Base-by-base conservation (phyloP, 1,140 invertebrate species). In the Nautilus pompilius region DNA sequence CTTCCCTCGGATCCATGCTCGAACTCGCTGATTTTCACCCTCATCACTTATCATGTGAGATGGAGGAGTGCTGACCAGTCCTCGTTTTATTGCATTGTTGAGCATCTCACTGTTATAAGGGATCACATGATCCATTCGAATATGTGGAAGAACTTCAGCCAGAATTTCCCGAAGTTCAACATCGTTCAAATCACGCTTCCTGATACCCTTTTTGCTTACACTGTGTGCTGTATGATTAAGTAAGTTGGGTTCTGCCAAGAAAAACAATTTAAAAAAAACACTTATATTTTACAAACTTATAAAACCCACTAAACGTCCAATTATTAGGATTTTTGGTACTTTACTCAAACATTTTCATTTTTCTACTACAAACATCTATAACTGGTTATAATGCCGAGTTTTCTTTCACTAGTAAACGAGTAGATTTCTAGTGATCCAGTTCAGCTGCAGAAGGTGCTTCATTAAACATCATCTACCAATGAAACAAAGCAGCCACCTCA, bases 201-300 rank as follows among this genome's bases (percentile, higher is more conserved):
- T 92, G 1, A 93, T 87, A 4, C 91, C 92, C 79, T 93, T 92
- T 33, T 92, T 87, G 15, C 91, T 87, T 29, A 95, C 91, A 41
- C 92, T 93, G 81, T 95, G 93, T 22, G 93, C 91, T 6, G 93
- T 95, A 77, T 95, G 92, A 76, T 90, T 93, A 34, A 96, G 85
- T 53, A 96, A 82, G 84, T 96, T 96, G 8, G 94, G 94, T 78
- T 96, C 95, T 86, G 86, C 74, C 81, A 82, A 63, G 55, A 66
- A 57, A 46, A 68, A 41, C 59, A 57, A 57, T 26, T 56, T n/a
- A 46, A 46, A 55, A 10, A 10, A 30, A 46, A 46, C n/a, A 46
- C 3, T 46, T 3, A 46, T 20, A 41, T 41, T 41, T 20, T 3
- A 46, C n/a, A n/a, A n/a, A n/a, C n/a, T n/a, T n/a, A n/a, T n/a